A percentile compares a stretch with the other conserved stretches of the same genome.
Conservation (phyloP, 2,113 vertebrate genomes). For the Brienomyrus brachyistius region DNA sequence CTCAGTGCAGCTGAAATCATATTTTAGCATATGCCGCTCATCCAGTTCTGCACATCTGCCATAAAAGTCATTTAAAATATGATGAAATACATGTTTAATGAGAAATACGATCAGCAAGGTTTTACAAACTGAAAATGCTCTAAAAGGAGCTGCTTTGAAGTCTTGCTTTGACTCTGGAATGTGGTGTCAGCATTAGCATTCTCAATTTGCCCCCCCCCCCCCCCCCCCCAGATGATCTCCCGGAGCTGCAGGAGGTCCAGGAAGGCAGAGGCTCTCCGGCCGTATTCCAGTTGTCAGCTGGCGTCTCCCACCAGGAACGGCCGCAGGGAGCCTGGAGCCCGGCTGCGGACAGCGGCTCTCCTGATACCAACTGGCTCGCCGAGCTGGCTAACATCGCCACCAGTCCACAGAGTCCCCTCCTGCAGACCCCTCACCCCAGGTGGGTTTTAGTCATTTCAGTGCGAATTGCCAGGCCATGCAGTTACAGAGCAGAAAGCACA, state of each 20-base stretch:
- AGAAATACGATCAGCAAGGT: background rate
- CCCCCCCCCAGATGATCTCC: conserved; percentile 80
- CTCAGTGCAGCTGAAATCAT: background rate
- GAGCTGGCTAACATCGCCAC: conserved; percentile 96
- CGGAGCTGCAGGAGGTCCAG: conserved; percentile 93
- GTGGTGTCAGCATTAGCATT: background rate
- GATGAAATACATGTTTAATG: background rate
- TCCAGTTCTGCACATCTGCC: background rate
- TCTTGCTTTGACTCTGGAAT: background rate
- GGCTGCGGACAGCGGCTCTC: conserved; percentile 66
- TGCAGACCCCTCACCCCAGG: conserved; percentile 90
- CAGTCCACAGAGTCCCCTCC: conserved; percentile 89
- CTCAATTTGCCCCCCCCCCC: conserved; percentile 36
- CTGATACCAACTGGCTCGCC: conserved; percentile 86
- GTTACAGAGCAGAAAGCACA: background rate
- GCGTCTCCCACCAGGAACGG: conserved; percentile 86
- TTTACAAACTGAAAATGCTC: background rate
- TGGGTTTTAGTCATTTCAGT: conserved; percentile 36
- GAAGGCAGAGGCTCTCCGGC: conserved; percentile 76
- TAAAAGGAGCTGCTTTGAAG: background rate
- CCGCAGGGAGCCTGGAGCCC: conserved; percentile 63
- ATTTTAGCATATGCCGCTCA: background rate
- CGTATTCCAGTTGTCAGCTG: conserved; percentile 77
- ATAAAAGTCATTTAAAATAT: background rate
- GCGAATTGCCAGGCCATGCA: background rate